phyloP scores from a whole-genome alignment of 2,797 vertebrate species.

The Pipistrellus kuhlii region DNA sequence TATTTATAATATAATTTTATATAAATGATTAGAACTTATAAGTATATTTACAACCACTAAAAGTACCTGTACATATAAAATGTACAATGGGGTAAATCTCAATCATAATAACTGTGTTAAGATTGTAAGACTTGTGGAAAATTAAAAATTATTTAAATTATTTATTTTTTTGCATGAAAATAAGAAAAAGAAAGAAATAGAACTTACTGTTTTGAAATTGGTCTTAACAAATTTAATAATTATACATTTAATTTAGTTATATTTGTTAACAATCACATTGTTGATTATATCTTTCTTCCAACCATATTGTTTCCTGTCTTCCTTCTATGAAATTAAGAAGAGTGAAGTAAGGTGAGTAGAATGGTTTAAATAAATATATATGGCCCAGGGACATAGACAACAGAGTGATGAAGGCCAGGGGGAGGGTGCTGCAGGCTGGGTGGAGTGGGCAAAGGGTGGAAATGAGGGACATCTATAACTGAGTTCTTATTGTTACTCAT shows the following conservation, averaged over 20 bases:
- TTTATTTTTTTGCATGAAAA: conserved; percentile 2
- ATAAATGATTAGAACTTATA: conserved; percentile 27
- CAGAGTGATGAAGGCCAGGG: background rate
- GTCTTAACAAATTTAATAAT: background rate
- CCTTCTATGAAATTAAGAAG: background rate
- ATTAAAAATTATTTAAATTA: background rate
- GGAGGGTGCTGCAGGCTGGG: background rate
- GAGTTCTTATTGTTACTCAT: conserved; percentile 63
- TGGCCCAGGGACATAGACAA: background rate
- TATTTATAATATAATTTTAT: background rate
- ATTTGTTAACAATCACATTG: conserved; percentile 24
- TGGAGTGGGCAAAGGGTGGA: background rate
- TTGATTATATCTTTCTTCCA: background rate
- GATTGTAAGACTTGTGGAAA: background rate
- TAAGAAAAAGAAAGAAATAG: background rate
- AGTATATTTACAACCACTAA: background rate
- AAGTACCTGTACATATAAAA: background rate
- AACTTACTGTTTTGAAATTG: conserved; percentile 19
- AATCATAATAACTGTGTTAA: background rate
- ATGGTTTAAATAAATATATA: conserved; percentile 52
- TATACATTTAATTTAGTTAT: conserved; percentile 4
- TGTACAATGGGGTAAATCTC: background rate
- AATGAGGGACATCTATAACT: background rate
- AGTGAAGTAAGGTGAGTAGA: conserved; percentile 67
- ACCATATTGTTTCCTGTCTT: background rate